Evolutionary conservation across 2,797 vertebrate genomes (phyloP).

Genomic region (Scolopax bukidnonensis): DNA sequence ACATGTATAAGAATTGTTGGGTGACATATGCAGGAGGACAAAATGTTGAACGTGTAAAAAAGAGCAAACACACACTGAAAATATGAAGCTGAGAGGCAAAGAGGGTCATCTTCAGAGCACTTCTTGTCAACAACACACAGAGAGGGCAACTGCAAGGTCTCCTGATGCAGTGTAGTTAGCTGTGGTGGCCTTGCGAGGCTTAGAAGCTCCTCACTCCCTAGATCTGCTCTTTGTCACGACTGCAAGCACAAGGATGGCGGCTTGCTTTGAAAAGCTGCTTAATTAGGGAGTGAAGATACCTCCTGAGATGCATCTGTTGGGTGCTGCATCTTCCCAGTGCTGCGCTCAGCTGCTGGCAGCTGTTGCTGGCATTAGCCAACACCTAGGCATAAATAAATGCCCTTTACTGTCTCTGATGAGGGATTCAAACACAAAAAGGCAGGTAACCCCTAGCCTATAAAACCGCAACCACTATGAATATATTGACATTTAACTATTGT

Average conservation of each 20-base stretch:
- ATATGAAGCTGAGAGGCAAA: not conserved
- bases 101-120: not conserved
- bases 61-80: not conserved
- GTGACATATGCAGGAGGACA: not conserved
- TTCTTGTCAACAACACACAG: not conserved
- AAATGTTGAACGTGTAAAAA: not conserved
- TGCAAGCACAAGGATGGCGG: not conserved
- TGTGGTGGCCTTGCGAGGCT: not conserved
- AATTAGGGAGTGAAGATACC: not conserved
- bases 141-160: not conserved
- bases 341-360: not conserved
- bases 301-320: not conserved
- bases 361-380: not conserved
- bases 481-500: constrained; percentile 63
- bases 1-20: not conserved
- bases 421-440: constrained; percentile 11
- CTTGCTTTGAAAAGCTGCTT: not conserved
- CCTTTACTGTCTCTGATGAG: constrained; percentile 17
- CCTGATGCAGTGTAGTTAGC: not conserved
- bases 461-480: constrained; percentile 8
- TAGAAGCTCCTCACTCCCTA: not conserved
- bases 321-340: not conserved
- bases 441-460: constrained; percentile 37
- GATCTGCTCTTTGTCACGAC: not conserved
- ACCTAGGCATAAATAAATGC: not conserved